phyloP scores from a whole-genome alignment of 2,113 vertebrate species.

The Chaetodon auriga region DNA sequence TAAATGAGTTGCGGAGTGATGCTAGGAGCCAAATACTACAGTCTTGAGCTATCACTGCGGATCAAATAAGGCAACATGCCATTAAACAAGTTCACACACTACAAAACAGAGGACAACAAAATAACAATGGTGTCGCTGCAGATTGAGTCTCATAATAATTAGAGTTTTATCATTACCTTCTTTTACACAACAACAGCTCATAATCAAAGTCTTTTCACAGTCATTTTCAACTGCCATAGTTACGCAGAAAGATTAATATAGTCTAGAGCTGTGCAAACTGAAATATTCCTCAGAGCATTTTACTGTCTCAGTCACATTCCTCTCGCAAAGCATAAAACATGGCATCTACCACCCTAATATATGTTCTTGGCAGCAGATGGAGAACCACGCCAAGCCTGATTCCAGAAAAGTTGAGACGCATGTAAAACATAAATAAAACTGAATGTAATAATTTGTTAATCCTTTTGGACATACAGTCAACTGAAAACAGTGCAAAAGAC shows the following conservation, averaged over 20 bases:
- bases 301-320: neutral
- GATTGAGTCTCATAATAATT: slow-evolving; percentile 12
- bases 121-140: slow-evolving; percentile 17
- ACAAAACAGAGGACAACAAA: slow-evolving; percentile 14
- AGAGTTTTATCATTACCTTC: neutral
- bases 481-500: too few relatives aligned
- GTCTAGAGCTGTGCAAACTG: neutral
- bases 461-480: too few relatives aligned
- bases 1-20: slow-evolving; percentile 65
- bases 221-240: slow-evolving; percentile 4
- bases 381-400: neutral
- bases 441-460: neutral
- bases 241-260: neutral
- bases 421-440: too few relatives aligned
- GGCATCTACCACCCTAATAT: neutral
- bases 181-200: neutral
- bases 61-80: slow-evolving; percentile 55
- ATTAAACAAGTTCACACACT: slow-evolving; percentile 36
- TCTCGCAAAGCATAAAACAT: neutral
- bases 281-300: neutral
- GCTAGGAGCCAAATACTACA: slow-evolving; percentile 59
- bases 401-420: too few relatives aligned
- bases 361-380: neutral
- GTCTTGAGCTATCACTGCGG: slow-evolving; percentile 21
- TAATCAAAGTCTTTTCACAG: slow-evolving; percentile 5